Evolutionary conservation across 2,113 vertebrate species (phyloP), one percentile per base, ranked within the genome.

Genomic region (Taxidea taxus): DNA sequence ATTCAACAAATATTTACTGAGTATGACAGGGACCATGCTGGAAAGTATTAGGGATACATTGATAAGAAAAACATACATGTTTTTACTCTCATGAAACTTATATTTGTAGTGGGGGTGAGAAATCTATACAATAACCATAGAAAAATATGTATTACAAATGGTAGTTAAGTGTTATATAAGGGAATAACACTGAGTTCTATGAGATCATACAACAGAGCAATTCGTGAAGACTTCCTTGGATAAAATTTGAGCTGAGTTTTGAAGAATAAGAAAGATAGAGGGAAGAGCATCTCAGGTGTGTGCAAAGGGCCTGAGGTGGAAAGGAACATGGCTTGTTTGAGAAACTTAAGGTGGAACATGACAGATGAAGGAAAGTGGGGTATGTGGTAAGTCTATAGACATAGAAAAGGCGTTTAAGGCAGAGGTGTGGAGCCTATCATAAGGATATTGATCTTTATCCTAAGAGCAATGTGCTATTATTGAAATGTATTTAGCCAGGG

Each of bases 161-260:
- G 14, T 83, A 34, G 27, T 47, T 47, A 62, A 31, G 31, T 56
- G 2, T 83, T 93, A 64, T 95, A 64, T n/a, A 78, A 56, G 87
- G 34, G 27, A 72, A 91, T 87, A 85, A 66, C 23, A 70, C 7
- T 77, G 12, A 84, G 13, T 51, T 27, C 12, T 91, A 37, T 84
- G 29, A n/a, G 16, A 85, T 74, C 72, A 47, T 37, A 21, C 70
- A 64, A n/a, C 15, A 83, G 31, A 8, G 7, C 6, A 83, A 37
- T 34, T 66, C 90, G n/a, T 27, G 68, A 95, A 90, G 31, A 51
- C 23, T 77, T 95, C 3, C 14, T 7, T 64, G 54, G 29, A 12
- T 82, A 44, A 90, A 93, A 96, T 92, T 87, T 62, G 85, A 96
- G 72, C 64, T 51, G 29, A 58, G 37, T 49, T 68, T 5, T 92